phyloP scores from a whole-genome alignment of 2,888 invertebrate species.

The Schizaphis graminum region DNA sequence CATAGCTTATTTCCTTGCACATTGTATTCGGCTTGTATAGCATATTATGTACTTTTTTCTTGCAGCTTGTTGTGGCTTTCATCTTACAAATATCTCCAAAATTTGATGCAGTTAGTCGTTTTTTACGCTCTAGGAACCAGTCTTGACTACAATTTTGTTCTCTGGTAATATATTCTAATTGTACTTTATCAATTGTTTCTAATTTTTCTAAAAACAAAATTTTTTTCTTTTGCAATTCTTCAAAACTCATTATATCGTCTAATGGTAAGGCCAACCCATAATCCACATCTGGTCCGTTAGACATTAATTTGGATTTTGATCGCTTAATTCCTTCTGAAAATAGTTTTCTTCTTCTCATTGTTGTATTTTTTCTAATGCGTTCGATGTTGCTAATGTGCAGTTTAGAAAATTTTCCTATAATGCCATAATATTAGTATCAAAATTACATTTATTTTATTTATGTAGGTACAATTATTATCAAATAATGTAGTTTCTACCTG shows the following conservation, averaged over 20 bases:
- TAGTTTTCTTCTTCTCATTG: neutral
- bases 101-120: too few species aligned
- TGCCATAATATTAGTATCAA: neutral
- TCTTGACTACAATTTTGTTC: too few species aligned
- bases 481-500: neutral
- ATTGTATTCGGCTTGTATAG: too few species aligned
- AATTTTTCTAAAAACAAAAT: too few species aligned
- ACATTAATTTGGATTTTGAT: neutral
- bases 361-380: constrained; percentile 9
- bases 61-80: too few species aligned
- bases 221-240: constrained; percentile 1
- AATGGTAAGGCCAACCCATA: neutral
- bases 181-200: too few species aligned
- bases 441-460: too few species aligned
- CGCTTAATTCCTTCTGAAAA: neutral
- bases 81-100: too few species aligned
- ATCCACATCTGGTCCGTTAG: neutral
- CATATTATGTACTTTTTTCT: too few species aligned
- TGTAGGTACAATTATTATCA: neutral
- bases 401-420: neutral
- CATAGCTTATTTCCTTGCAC: too few species aligned
- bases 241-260: neutral
- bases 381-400: neutral
- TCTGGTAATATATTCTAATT: too few species aligned
- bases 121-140: too few species aligned